Percentiles rank a stretch among this genome's conserved stretches.
These are phyloP conservation scores for Nomada hirtipes DNA, from an alignment of 2,888 invertebrate genomes.

Conservation along the genomic window DNA sequence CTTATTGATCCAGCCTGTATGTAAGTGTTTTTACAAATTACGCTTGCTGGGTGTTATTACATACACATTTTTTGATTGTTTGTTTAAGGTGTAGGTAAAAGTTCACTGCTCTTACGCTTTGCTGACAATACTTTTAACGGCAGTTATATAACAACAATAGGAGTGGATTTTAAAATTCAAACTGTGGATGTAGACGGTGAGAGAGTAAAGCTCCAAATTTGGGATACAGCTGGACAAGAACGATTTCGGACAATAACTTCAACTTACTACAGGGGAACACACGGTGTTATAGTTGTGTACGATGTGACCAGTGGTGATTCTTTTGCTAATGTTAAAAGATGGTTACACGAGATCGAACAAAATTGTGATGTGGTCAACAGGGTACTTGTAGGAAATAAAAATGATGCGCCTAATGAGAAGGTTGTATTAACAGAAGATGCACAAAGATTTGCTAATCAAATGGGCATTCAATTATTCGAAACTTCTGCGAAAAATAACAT, in stretches of 20 bases:
- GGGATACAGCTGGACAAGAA: constrained; percentile 99
- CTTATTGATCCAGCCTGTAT: not conserved
- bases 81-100: constrained; percentile 97
- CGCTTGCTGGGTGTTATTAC: not conserved
- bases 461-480: constrained; percentile 98
- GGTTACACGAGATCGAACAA: constrained; percentile 99
- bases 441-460: constrained; percentile 97
- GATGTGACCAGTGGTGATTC: constrained; percentile 99
- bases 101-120: constrained; percentile 97
- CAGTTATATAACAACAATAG: constrained; percentile 99
- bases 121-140: constrained; percentile 99
- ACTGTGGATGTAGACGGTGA: constrained; percentile 96
- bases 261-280: constrained; percentile 99
- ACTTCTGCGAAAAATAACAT: constrained; percentile 99
- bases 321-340: constrained; percentile 99
- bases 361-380: constrained; percentile 99
- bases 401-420: constrained; percentile 97
- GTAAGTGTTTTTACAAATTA: not conserved
- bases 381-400: constrained; percentile 99
- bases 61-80: constrained; percentile 70
- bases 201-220: constrained; percentile 97
- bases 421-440: constrained; percentile 99
- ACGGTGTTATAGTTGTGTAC: constrained; percentile 99
- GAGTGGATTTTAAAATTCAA: constrained; percentile 99
- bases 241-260: constrained; percentile 99